Evolutionary conservation across 2,888 invertebrate species (phyloP), one percentile per base, ranked within the genome.

Genomic region (Prenolepis imparis): DNA sequence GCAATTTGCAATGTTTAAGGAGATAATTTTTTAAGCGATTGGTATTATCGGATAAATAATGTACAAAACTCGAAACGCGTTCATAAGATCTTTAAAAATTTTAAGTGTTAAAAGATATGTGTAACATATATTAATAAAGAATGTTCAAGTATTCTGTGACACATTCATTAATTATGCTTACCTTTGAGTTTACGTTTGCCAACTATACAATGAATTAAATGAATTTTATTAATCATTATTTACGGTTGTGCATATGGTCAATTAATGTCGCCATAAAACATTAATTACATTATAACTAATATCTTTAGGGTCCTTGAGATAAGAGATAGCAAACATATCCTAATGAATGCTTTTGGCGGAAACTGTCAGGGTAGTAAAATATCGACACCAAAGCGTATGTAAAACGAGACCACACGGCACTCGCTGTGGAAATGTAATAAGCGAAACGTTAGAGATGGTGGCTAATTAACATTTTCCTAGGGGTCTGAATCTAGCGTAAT

Each of bases 401-500:
- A 63, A 52, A 78, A 72, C 21, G 24, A 9, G 48, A 59, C 36
- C 28, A 9, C 68, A n/a, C 32, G 44, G 64, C 66, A 36, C 57
- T 75, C 48, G 28, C 68, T 32, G 18, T 55, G 55, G 8, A 36
- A 24, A 52, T 32, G 72, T 63, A 77, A 77, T 64, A 44, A 77
- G 66, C 75, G 78, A 75, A 59, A 59, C 59, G 39, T 80, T 73
- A 82, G 82, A n/a, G 32, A 15, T 64, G 28, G 28, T 24, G 39
- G 48, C 32, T 80, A 84, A 87, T 87, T 84, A 87, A 82, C 84
- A 59, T 67, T 75, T 59, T 55, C 55, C 52, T 15, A 52, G 21
- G 21, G 28, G n/a, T 72, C 55, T 61, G 28, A 36, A 87, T 84
- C 78, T 82, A 87, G 11, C 67, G 63, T 15, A 12, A 32, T n/a